These are phyloP conservation scores for Drosophila subpulchrella DNA, from an alignment of 1,140 invertebrate species.

Conservation along the genomic window DNA sequence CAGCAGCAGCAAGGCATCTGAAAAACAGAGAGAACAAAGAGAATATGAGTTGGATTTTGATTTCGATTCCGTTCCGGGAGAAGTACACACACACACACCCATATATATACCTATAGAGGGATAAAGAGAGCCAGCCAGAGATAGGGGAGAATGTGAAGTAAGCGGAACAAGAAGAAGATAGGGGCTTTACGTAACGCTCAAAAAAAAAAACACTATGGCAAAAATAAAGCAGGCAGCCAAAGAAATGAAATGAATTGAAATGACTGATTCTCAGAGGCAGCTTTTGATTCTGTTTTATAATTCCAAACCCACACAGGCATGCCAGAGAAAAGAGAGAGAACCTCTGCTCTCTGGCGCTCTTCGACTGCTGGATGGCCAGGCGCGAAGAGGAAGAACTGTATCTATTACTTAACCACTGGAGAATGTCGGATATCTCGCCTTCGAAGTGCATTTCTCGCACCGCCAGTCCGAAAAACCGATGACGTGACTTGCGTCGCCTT, in stretches of 20 bases:
- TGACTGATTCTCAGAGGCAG: slow-evolving; percentile 66
- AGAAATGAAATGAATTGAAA: slow-evolving; percentile 56
- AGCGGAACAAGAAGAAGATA: slow-evolving; percentile 46
- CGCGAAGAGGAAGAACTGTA: slow-evolving; percentile 37
- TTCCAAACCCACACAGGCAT: slow-evolving; percentile 36
- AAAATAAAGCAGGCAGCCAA: slow-evolving; percentile 26
- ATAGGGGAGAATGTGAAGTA: slow-evolving; percentile 45
- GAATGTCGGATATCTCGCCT: slow-evolving; percentile 29
- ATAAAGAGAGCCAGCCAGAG: slow-evolving; percentile 6
- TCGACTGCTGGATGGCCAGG: slow-evolving; percentile 14
- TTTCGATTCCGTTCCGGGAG: slow-evolving; percentile 32
- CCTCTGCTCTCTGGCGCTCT: slow-evolving; percentile 18
- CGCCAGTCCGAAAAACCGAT: slow-evolving; percentile 11
- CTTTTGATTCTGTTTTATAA: slow-evolving; percentile 83
- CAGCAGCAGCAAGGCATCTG: slow-evolving; percentile 62
- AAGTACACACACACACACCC: not conserved
- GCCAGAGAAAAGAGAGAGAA: slow-evolving; percentile 7
- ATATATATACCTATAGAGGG: not conserved
- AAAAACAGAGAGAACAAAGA: slow-evolving; percentile 37
- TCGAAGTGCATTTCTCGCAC: slow-evolving; percentile 25
- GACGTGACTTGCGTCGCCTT: slow-evolving; percentile 39
- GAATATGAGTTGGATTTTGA: slow-evolving; percentile 41
- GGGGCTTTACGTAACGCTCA: slow-evolving; percentile 55
- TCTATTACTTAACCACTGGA: slow-evolving; percentile 58
- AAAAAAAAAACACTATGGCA: slow-evolving; percentile 30